Evolutionary conservation across 1,140 invertebrate species (phyloP), one percentile per base, ranked within the genome.

Genomic region (Drosophila aff.): DNA sequence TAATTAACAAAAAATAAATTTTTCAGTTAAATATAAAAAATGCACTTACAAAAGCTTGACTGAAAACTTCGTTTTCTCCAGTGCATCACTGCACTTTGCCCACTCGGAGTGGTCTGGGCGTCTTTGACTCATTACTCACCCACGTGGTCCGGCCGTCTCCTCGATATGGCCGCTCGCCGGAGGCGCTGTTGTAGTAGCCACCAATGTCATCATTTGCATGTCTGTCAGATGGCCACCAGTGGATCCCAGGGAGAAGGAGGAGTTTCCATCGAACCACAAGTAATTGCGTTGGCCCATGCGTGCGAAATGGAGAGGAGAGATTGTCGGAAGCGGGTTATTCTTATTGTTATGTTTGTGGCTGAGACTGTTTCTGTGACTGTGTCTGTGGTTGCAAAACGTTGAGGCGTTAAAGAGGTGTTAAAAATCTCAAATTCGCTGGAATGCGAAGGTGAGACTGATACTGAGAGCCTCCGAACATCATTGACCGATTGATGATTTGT

Each of bases 91-190:
- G 68, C 68, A 68, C 47, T 50, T 60, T 66, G 26, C 26, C 47
- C 71, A 76, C 58, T 55, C 41, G 49, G 26, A 31, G 9, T 31
- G n/a, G 43, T 2, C 8, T 61, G 43, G 58, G n/a, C 23, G 59
- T 73, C 62, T 79, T 79, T 53, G 52, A 62, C 80, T 61, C 93
- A 59, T 82, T 64, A 92, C 93, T 94, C 90, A 95, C 94, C 96
- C 96, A 92, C 95, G 94, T 72, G 95, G 95, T 67, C 96, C 96
- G 57, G 96, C 95, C n/a, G 95, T 96, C 83, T 95, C 94, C 76
- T 96, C 95, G 57, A 96, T 93, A 50, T 93, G 93, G 38, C 95
- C 95, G 75, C 94, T 95, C 58, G 93, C 94, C 95, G 66, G 94
- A 93, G 46, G 94, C 94, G 67, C 94, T 93, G 87, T 96, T 95